These are phyloP conservation scores for Helleia helle DNA, from an alignment of 2,888 invertebrate genomes.

Conservation along the genomic window DNA sequence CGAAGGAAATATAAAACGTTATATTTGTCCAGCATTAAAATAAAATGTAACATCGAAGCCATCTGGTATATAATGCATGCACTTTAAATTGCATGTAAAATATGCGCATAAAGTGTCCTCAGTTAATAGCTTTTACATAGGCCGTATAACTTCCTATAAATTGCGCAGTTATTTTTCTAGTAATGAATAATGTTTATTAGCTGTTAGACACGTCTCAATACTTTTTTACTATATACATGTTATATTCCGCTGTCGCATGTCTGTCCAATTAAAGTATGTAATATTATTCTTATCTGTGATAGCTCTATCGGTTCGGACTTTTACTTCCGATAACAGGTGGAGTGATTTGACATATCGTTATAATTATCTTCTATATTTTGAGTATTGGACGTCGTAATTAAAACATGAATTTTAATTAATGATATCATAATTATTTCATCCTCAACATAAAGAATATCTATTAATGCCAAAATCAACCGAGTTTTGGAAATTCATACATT, in stretches of 20 bases:
- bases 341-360: no score
- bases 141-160: slow-evolving; percentile 1
- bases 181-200: slow-evolving; percentile 9
- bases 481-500: no score
- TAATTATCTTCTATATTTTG: no score
- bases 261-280: slow-evolving; percentile 4
- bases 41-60: slow-evolving; percentile 9
- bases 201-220: slow-evolving; percentile 7
- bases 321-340: no score
- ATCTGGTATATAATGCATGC: slow-evolving; percentile 9
- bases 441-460: no score
- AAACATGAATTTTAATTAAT: no score
- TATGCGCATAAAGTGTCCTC: slow-evolving; percentile 7
- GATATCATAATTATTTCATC: no score
- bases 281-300: no score
- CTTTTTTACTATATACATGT: background rate
- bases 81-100: slow-evolving; percentile 7
- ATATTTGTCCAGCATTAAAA: slow-evolving; percentile 4
- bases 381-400: no score
- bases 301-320: no score
- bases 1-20: background rate
- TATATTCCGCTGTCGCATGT: slow-evolving; percentile 2
- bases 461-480: no score
- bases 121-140: slow-evolving; percentile 11
- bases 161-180: slow-evolving; percentile 9